A percentile compares a stretch with the other conserved stretches of the same genome.
phyloP scores from a whole-genome alignment of 1,140 invertebrate species.

The Campoletis sonorensis region DNA sequence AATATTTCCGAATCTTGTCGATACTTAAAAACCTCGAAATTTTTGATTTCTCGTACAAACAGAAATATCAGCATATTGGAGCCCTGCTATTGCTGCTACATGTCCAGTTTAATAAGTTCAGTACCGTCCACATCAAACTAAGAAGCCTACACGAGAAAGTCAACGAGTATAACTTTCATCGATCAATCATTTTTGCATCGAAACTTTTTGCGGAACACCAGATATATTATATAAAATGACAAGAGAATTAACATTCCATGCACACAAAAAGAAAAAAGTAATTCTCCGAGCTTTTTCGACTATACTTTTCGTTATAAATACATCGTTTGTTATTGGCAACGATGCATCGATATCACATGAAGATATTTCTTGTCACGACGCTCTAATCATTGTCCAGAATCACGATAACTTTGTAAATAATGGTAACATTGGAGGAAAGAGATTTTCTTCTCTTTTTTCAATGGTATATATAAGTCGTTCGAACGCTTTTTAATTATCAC shows the following conservation, averaged over 20 bases:
- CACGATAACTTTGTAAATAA: conserved; percentile 18
- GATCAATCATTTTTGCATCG: conserved; percentile 41
- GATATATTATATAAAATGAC: background rate
- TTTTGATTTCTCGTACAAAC: conserved; percentile 44
- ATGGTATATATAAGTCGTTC: background rate
- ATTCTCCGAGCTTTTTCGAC: background rate
- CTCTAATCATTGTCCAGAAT: conserved; percentile 17
- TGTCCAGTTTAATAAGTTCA: conserved; percentile 68
- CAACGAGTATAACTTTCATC: conserved; percentile 45
- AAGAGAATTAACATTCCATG: conserved; percentile 24
- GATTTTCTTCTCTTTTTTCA: background rate
- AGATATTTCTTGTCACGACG: background rate
- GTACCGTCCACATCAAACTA: conserved; percentile 72
- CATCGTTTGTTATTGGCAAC: background rate
- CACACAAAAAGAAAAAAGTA: background rate
- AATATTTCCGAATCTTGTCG: too few species aligned
- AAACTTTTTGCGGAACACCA: conserved; percentile 32
- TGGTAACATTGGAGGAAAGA: conserved; percentile 10
- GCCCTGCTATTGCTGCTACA: conserved; percentile 65
- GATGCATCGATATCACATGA: background rate
- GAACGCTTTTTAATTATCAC: background rate
- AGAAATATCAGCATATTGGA: conserved; percentile 58
- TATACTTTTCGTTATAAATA: too few species aligned
- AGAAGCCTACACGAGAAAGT: conserved; percentile 58
- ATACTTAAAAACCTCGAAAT: too few species aligned